Evolutionary conservation across 2,797 vertebrate species (phyloP), one percentile per base, ranked within the genome.

Genomic region (Pelodytes ibericus): DNA sequence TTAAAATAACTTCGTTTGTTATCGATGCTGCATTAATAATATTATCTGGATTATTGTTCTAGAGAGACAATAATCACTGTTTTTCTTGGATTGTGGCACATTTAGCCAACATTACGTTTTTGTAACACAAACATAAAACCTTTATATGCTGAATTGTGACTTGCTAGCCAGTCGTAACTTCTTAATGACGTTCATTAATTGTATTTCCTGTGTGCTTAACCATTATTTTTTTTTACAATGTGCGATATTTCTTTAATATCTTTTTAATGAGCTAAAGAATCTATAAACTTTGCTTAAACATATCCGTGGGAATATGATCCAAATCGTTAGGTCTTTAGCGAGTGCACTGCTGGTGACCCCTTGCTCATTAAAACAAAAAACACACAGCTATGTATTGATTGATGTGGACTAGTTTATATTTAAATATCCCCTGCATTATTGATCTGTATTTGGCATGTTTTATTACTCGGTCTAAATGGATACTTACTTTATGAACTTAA

Each of bases 371-470:
- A 56, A 70, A 59, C 39, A 60, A 8, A 30, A 61, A 61, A 44
- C 72, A 36, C 51, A 53, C 56, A 41, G 63, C 69, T 44, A 61
- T 47, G 25, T 64, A 79, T 79, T 79, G 71, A 68, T 68, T 79
- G 53, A 79, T 73, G 58, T 44, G 11, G 24, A 33, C 49, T 58
- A 33, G 56, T 72, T 68, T 79, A 44, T 74, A 57, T 69, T 68
- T 74, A 64, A 59, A 64, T 47, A 60, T 69, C 30, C 26, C 30
- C 51, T 73, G 65, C 56, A 71, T 79, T 63, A 74, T 73, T 79
- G 29, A 79, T 79, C 29, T 16, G 11, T 39, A 29, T 59, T 59
- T 71, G 53, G 30, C 59, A 67, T 60, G 26, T 22, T 62, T 67
- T 62, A 72, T 79, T 79, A 72, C 63, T 73, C 58, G 69, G 63